Conservation (phyloP, 2,888 invertebrate genomes). For the Cerastis leucographa region DNA sequence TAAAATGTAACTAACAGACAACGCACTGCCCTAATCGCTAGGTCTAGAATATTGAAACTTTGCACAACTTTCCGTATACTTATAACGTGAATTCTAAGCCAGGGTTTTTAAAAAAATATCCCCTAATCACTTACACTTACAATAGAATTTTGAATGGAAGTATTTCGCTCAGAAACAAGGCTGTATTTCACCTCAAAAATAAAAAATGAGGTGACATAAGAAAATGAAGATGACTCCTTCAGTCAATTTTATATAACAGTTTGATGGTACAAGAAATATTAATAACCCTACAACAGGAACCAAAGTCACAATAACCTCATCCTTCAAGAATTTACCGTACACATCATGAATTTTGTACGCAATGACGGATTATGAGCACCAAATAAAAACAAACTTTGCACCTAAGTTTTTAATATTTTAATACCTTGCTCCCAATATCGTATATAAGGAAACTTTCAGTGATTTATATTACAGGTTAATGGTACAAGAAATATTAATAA, state of each 20-base stretch:
- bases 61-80: too few relatives aligned
- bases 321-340: not conserved
- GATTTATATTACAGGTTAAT: not conserved
- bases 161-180: too few relatives aligned
- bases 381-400: constrained; percentile 29
- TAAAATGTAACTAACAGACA: not conserved
- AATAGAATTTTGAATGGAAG: too few relatives aligned
- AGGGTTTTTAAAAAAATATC: too few relatives aligned
- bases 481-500: not conserved
- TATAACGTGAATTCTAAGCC: too few relatives aligned
- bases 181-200: not conserved
- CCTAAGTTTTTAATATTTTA: constrained; percentile 49
- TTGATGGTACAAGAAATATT: not conserved
- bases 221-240: not conserved
- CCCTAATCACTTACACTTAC: too few relatives aligned
- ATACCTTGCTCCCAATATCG: constrained; percentile 23
- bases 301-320: constrained; percentile 8
- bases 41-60: too few relatives aligned
- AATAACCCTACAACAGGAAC: not conserved
- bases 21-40: not conserved
- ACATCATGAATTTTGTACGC: constrained; percentile 27
- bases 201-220: not conserved
- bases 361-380: constrained; percentile 18
- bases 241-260: not conserved
- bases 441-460: constrained; percentile 32